Conservation (phyloP, 2,888 invertebrate genomes). For the Eilema depressum region DNA sequence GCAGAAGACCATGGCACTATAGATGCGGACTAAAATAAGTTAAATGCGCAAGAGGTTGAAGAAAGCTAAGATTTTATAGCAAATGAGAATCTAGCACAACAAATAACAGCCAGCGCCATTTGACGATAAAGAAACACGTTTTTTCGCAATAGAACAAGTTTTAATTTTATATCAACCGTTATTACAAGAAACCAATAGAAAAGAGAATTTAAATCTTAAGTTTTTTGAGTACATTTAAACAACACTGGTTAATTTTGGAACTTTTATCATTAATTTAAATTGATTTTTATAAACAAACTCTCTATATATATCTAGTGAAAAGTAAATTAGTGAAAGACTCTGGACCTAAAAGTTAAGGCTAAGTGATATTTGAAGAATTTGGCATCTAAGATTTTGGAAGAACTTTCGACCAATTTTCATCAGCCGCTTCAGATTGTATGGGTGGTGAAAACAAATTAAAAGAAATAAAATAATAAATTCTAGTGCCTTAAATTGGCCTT, state of each 20-base stretch:
- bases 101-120: conserved; percentile 83
- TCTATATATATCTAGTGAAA: conserved; percentile 82
- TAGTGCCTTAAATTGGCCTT: conserved; percentile 88
- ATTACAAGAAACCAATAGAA: conserved; percentile 87
- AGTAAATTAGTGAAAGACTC: conserved; percentile 84
- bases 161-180: conserved; percentile 88
- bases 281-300: conserved; percentile 85
- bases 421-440: conserved; percentile 76
- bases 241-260: conserved; percentile 87
- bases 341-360: conserved; percentile 81
- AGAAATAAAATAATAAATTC: conserved; percentile 69
- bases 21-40: conserved; percentile 75
- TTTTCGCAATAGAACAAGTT: conserved; percentile 88
- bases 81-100: conserved; percentile 78
- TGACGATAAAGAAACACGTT: conserved; percentile 88
- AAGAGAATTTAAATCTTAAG: conserved; percentile 84
- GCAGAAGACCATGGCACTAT: conserved; percentile 73
- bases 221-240: conserved; percentile 86
- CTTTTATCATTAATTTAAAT: conserved; percentile 81
- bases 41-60: conserved; percentile 84
- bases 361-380: conserved; percentile 83
- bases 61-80: conserved; percentile 81
- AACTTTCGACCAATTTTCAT: conserved; percentile 84
- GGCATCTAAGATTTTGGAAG: conserved; percentile 78
- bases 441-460: conserved; percentile 76